Evolutionary conservation across 2,113 vertebrate genomes (phyloP).

Genomic region (Acrocephalus kingi): DNA sequence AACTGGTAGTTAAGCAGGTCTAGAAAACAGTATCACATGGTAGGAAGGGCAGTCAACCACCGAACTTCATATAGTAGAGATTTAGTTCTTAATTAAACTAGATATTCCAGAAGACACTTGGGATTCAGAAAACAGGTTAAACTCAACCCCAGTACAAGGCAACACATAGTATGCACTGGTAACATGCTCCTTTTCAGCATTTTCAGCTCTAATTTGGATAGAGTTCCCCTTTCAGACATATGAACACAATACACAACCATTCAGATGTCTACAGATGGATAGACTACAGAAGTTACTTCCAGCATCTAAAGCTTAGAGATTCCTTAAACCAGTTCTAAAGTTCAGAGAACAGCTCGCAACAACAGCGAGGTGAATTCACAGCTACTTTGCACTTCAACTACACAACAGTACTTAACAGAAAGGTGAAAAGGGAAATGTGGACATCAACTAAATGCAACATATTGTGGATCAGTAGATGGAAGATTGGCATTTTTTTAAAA

Average conservation of each 20-base stretch:
- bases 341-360: neutral
- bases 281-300: neutral
- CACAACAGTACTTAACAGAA: neutral
- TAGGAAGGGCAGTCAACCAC: neutral
- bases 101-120: neutral
- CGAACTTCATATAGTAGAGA: neutral
- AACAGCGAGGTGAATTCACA: neutral
- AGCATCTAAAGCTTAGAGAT: neutral
- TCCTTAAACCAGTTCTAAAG: neutral
- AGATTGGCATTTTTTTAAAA: neutral
- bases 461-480: neutral
- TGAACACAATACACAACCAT: neutral
- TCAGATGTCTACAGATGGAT: neutral
- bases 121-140: neutral
- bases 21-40: neutral
- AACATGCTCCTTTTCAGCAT: neutral
- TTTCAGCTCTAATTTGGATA: neutral
- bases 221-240: neutral
- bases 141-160: neutral
- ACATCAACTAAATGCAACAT: neutral
- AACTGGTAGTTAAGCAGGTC: neutral
- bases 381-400: neutral
- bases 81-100: neutral
- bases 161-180: neutral
- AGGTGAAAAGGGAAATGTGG: accelerated